phyloP scores from a whole-genome alignment of 37 sponge, comb jelly and placozoan species.

The Haliclona indistincta region DNA sequence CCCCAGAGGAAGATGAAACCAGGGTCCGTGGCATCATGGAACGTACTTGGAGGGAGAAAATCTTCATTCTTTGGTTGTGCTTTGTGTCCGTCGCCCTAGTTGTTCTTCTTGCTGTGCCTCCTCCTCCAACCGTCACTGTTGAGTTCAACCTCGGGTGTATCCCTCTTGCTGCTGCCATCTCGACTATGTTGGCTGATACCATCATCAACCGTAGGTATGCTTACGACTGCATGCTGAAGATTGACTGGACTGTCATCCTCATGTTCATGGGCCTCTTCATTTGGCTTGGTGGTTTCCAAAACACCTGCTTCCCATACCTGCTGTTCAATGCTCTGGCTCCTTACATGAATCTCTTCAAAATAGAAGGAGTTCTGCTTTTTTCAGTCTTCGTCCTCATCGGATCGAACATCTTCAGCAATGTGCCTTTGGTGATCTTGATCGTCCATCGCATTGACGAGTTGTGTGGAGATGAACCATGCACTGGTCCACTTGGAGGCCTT shows the following conservation, averaged over 20 bases:
- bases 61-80: slow-evolving; percentile 50
- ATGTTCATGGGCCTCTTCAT: slow-evolving; percentile 87
- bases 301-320: slow-evolving; percentile 57
- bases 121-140: slow-evolving; percentile 37
- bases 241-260: slow-evolving; percentile 89
- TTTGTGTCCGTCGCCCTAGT: slow-evolving; percentile 55
- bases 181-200: slow-evolving; percentile 74
- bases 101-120: slow-evolving; percentile 55
- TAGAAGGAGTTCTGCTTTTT: slow-evolving; percentile 67
- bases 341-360: slow-evolving; percentile 54
- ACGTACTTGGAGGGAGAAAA: slow-evolving; percentile 41
- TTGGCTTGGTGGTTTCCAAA: slow-evolving; percentile 87
- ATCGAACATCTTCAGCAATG: slow-evolving; percentile 87
- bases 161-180: slow-evolving; percentile 63
- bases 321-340: slow-evolving; percentile 34
- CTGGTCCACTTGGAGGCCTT: slow-evolving; percentile 44
- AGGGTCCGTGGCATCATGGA: slow-evolving; percentile 36
- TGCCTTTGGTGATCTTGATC: slow-evolving; percentile 80
- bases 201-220: slow-evolving; percentile 61
- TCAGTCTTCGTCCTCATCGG: slow-evolving; percentile 68
- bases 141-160: slow-evolving; percentile 84
- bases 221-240: slow-evolving; percentile 70
- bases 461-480: slow-evolving; percentile 40
- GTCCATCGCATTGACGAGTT: slow-evolving; percentile 44
- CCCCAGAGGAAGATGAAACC: not conserved